Evolutionary conservation across 2,888 invertebrate genomes (phyloP).

Genomic region (Margaritifera margaritifera): DNA sequence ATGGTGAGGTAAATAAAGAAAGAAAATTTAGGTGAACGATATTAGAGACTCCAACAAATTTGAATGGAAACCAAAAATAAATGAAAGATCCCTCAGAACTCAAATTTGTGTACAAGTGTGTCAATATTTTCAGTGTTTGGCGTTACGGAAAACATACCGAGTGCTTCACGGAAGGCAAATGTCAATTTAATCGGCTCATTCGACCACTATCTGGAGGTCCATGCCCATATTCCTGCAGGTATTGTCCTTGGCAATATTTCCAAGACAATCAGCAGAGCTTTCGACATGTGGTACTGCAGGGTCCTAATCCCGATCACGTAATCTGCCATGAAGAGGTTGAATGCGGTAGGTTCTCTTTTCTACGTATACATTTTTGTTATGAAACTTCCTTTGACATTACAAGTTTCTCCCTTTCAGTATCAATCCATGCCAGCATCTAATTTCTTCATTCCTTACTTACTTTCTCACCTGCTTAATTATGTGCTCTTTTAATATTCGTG

Average conservation of each 20-base stretch:
- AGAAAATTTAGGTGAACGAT: no score
- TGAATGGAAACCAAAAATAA: no score
- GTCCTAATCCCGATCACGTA: constrained; percentile 20
- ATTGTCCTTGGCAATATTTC: constrained; percentile 18
- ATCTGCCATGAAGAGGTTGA: constrained; percentile 12
- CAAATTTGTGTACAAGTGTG: no score
- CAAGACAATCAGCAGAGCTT: constrained; percentile 14
- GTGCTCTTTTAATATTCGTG: no score
- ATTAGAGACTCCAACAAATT: no score
- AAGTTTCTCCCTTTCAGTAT: no score
- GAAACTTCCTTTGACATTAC: no score
- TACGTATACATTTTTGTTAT: not conserved
- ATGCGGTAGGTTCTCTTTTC: constrained; percentile 29
- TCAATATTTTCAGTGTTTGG: constrained; percentile 43
- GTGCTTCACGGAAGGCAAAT: constrained; percentile 42
- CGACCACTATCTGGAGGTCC: constrained; percentile 40
- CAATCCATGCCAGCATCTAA: no score
- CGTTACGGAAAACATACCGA: constrained; percentile 41
- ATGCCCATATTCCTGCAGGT: constrained; percentile 21
- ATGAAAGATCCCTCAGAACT: no score
- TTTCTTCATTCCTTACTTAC: no score
- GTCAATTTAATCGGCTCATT: constrained; percentile 46
- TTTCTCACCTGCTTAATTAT: no score
- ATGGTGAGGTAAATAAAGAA: no score
- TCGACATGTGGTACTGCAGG: constrained; percentile 40